Evolutionary conservation across 2,888 invertebrate species (phyloP).

Genomic region (Tetropium fuscum): DNA sequence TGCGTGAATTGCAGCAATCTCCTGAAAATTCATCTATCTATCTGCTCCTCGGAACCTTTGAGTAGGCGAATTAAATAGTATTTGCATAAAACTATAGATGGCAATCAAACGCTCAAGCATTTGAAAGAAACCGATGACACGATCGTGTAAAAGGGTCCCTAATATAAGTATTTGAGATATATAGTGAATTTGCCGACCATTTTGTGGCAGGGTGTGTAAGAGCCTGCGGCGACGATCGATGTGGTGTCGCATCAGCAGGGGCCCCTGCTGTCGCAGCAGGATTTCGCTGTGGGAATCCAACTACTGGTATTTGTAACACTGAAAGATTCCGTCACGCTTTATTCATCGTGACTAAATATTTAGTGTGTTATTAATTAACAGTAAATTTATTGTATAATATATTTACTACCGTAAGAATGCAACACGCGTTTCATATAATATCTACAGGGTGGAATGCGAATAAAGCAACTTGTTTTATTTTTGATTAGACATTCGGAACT

Average conservation of each 20-base stretch:
- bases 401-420: background rate
- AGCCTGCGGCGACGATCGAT: conserved; percentile 58
- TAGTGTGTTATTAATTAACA: conserved; percentile 11
- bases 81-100: no score
- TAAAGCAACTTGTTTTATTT: no score
- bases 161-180: conserved; percentile 36
- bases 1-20: no score
- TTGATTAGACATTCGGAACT: no score
- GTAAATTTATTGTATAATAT: no score
- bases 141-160: conserved; percentile 27
- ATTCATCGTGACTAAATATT: conserved; percentile 14
- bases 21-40: no score
- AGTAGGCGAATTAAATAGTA: no score
- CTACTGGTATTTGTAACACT: conserved; percentile 36
- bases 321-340: conserved; percentile 16
- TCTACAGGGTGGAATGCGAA: no score
- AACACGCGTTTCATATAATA: no score
- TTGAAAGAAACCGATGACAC: conserved; percentile 4
- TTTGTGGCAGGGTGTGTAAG: conserved; percentile 47
- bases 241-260: conserved; percentile 62
- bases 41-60: no score
- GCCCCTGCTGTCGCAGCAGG: conserved; percentile 63
- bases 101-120: no score
- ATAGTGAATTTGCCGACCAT: conserved; percentile 53
- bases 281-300: conserved; percentile 55